Evolutionary conservation across 2,888 invertebrate species (phyloP).

Genomic region (Drosophila parthenogenetica): DNA sequence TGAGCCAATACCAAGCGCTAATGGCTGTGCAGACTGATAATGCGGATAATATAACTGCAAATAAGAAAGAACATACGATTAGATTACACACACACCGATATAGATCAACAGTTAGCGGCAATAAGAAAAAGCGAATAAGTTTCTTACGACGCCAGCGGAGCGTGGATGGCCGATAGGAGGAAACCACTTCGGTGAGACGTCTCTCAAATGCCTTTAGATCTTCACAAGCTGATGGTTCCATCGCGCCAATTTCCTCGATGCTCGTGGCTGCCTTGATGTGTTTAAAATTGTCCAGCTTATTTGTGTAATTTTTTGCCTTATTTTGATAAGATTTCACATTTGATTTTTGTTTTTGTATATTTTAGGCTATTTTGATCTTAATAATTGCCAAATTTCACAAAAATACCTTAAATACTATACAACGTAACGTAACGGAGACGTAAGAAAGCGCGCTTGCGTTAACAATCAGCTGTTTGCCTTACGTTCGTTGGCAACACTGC

Average conservation of each 20-base stretch:
- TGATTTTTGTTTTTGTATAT: constrained; percentile 66
- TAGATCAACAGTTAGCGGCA: neutral
- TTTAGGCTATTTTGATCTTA: constrained; percentile 38
- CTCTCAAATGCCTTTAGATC: constrained; percentile 99
- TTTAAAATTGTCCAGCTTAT: constrained; percentile 77
- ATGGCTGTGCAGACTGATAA: constrained; percentile 96
- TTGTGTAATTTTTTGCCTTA: constrained; percentile 45
- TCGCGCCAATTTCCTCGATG: constrained; percentile 76
- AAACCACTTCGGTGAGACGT: constrained; percentile 98
- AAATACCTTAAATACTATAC: constrained; percentile 22
- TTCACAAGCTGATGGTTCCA: constrained; percentile 96
- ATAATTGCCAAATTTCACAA: constrained; percentile 22
- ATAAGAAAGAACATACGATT: constrained; percentile 61
- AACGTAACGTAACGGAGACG: constrained; percentile 6
- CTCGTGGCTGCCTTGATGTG: constrained; percentile 71
- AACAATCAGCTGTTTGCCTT: constrained; percentile 37
- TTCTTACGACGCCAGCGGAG: constrained; percentile 97
- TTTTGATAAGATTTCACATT: constrained; percentile 74
- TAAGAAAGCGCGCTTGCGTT: constrained; percentile 1
- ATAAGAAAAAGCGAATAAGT: too few relatives aligned
- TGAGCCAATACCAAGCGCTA: constrained; percentile 98
- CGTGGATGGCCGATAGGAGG: constrained; percentile 97
- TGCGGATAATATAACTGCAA: constrained; percentile 92
- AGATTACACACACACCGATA: neutral
- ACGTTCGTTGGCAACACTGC: constrained; percentile 19